Evolutionary conservation across 1,140 invertebrate species (phyloP).

Genomic region (Stegodyphus dumicola): DNA sequence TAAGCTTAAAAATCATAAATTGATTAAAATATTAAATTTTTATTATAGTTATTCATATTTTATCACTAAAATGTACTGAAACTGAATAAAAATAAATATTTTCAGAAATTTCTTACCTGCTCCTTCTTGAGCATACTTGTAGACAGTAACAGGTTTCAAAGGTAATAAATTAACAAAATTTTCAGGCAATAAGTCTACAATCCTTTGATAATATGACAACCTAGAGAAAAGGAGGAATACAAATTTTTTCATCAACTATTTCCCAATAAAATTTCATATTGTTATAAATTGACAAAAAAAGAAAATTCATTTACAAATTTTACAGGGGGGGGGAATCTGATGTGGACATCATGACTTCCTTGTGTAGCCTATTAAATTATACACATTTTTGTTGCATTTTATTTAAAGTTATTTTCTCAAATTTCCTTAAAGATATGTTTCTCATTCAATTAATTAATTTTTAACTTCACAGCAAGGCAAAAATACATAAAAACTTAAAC

Average conservation of each 20-base stretch:
- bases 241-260: not conserved
- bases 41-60: not conserved
- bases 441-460: too few relatives aligned
- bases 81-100: too few relatives aligned
- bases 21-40: not conserved
- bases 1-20: too few relatives aligned
- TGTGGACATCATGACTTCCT: too few relatives aligned
- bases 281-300: not conserved
- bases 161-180: constrained; percentile 88
- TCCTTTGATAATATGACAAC: constrained; percentile 93
- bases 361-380: too few relatives aligned
- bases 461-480: too few relatives aligned
- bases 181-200: constrained; percentile 91
- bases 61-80: too few relatives aligned
- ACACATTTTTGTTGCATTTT: too few relatives aligned
- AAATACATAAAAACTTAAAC: too few relatives aligned
- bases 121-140: constrained; percentile 71
- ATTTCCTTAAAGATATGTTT: too few relatives aligned
- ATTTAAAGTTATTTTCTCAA: too few relatives aligned
- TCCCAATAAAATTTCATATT: not conserved
- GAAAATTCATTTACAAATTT: not conserved
- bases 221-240: constrained; percentile 71
- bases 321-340: not conserved
- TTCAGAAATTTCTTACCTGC: constrained; percentile 68
- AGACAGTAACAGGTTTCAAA: constrained; percentile 70